A percentile compares a stretch with the other conserved stretches of the same genome.
These are phyloP conservation scores for Neodiprion virginianus DNA, from an alignment of 1,140 invertebrate species.

Conservation along the genomic window DNA sequence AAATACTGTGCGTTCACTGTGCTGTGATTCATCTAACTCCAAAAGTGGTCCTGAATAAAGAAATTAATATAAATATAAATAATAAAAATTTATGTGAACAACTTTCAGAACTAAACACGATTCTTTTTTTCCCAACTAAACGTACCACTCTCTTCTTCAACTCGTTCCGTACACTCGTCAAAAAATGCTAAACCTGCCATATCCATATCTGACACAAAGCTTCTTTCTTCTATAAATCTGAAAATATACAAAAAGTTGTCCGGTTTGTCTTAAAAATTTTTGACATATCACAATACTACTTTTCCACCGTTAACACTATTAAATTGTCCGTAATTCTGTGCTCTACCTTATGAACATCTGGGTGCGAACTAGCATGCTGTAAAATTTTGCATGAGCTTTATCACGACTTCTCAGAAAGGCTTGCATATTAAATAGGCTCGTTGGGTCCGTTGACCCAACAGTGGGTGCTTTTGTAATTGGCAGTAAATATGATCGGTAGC, in stretches of 20 bases:
- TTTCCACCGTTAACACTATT: neutral
- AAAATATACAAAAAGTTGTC: constrained; percentile 16
- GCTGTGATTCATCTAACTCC: constrained; percentile 76
- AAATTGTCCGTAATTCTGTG: neutral
- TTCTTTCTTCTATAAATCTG: constrained; percentile 97
- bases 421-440: constrained; percentile 93
- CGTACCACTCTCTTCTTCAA: constrained; percentile 69
- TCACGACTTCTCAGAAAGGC: constrained; percentile 77
- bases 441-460: constrained; percentile 91
- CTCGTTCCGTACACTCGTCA: constrained; percentile 92
- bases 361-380: constrained; percentile 86
- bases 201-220: constrained; percentile 97
- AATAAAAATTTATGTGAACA: neutral
- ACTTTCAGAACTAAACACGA: constrained; percentile 15
- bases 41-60: constrained; percentile 64
- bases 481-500: constrained; percentile 88
- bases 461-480: constrained; percentile 96
- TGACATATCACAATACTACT: neutral
- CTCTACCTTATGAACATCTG: constrained; percentile 89
- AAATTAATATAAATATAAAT: constrained; percentile 10
- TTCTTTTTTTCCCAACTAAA: neutral
- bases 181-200: constrained; percentile 89
- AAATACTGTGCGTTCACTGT: constrained; percentile 93
- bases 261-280: neutral
- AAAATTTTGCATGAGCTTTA: constrained; percentile 91